These are phyloP conservation scores for Heliconius nattereri DNA, from an alignment of 1,140 invertebrate genomes.

Conservation along the genomic window DNA sequence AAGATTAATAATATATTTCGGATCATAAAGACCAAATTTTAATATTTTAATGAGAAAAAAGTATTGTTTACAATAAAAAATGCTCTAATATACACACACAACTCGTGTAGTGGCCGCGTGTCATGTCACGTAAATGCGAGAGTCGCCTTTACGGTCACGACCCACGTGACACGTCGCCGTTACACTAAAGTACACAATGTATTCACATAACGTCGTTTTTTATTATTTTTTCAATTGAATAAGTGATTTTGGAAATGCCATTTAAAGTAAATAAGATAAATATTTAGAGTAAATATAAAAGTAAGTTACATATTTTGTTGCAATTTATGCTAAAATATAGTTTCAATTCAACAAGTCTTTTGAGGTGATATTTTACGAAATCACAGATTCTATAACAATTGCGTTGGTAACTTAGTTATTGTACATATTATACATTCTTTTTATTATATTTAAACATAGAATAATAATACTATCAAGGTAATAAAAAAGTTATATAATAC, in stretches of 20 bases:
- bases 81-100: neutral
- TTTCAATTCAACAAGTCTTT: neutral
- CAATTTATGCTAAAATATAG: neutral
- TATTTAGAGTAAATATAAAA: too few relatives aligned
- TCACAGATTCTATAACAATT: neutral
- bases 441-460: neutral
- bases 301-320: neutral
- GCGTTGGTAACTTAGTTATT: neutral
- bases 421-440: too few relatives aligned
- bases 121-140: neutral
- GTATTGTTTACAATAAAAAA: neutral
- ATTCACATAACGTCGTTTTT: neutral
- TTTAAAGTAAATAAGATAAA: neutral
- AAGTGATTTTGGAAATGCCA: neutral
- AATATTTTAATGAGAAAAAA: neutral
- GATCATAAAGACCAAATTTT: too few relatives aligned
- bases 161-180: neutral
- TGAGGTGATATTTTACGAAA: neutral
- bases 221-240: conserved; percentile 5
- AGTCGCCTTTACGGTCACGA: neutral
- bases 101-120: neutral
- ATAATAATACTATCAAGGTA: too few relatives aligned
- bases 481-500: neutral
- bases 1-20: too few relatives aligned
- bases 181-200: neutral